Percentiles rank a stretch among this genome's conserved stretches.
Conservation (phyloP, 2,797 vertebrate genomes). For the Neosalanx taihuensis region DNA sequence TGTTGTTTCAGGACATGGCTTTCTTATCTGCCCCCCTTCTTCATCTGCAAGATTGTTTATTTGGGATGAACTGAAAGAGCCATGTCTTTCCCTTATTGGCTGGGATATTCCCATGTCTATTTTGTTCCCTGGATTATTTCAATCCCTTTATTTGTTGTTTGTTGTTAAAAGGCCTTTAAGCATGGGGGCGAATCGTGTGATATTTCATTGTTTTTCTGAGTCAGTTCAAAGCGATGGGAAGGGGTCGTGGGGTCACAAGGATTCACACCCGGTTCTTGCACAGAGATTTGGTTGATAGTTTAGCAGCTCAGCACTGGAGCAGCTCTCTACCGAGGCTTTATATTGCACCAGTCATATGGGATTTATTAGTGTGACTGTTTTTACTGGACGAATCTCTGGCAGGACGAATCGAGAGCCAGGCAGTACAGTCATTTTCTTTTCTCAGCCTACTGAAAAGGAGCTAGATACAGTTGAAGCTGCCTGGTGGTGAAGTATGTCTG, state of each 20-base stretch:
- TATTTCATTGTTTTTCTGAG: conserved; percentile 16
- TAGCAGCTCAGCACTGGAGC: conserved; percentile 56
- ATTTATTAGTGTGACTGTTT: conserved; percentile 69
- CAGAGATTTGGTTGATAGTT: conserved; percentile 22
- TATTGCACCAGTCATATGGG: conserved; percentile 73
- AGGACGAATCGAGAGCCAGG: conserved; percentile 61
- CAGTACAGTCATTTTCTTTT: conserved; percentile 43
- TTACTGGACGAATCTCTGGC: conserved; percentile 59
- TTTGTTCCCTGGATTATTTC: conserved; percentile 27
- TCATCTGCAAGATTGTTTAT: conserved; percentile 71
- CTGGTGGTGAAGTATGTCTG: conserved; percentile 42
- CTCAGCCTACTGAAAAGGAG: not conserved
- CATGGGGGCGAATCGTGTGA: conserved; percentile 21
- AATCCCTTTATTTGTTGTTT: conserved; percentile 48
- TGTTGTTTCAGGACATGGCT: conserved; percentile 67
- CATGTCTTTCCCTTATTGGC: conserved; percentile 53
- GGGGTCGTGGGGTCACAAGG: conserved; percentile 17
- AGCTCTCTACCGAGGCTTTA: conserved; percentile 64
- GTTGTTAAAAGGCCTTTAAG: conserved; percentile 30
- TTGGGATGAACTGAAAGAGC: conserved; percentile 66
- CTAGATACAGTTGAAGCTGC: conserved; percentile 27
- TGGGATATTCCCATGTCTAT: not conserved
- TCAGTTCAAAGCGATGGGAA: conserved; percentile 23
- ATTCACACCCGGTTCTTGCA: not conserved
- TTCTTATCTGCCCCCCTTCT: conserved; percentile 65